Base-by-base conservation (phyloP, 37 sponge, comb jelly and placozoan species). In the Eunapius fragilis region DNA sequence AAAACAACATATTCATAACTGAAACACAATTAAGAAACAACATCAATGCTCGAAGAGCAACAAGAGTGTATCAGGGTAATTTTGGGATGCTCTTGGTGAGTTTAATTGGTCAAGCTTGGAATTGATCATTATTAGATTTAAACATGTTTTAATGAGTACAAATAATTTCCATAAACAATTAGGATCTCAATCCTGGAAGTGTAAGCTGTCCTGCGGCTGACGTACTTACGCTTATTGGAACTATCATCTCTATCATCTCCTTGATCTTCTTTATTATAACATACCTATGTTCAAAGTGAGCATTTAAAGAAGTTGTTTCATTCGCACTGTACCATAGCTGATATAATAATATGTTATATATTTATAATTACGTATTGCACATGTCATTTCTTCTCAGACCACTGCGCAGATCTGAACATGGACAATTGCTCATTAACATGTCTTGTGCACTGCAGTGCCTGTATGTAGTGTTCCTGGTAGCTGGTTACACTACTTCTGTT, bases 201-300 rank as follows among this genome's bases (percentile, higher is more conserved):
- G 31, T 37, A 0, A 67, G 76, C n/a, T 31, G 74, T 70, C 49
- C 87, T 67, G 69, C 77, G 0, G 67, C 83, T 50, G 33, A 26
- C 30, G 35, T 85, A 67, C 77, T 93, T 70, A 86, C 87, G 4
- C 84, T 89, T 80, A 89, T 93, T 86, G 90, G 93, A 14, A 31
- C 37, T 9, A 47, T 49, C 32, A 14, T 89, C 13, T 93, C 93
- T n/a, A 69, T 89, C 0, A n/a, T 93, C 2, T 82, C 80, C 49
- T 87, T 93, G 22, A 0, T 79, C 0, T 35, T 80, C 24, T 71
- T 86, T 36, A 74, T 93, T 25, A 7, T 86, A 14, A 82, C 90
- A 0, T 86, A 80, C 67, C 23, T 85, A 26, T 75, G n/a, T 35
- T 70, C 85, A 70, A 92, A 85, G 93, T 92, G 69, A 92, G 89